phyloP scores from a whole-genome alignment of 2,113 vertebrate species.

The Dasyornis broadbenti region DNA sequence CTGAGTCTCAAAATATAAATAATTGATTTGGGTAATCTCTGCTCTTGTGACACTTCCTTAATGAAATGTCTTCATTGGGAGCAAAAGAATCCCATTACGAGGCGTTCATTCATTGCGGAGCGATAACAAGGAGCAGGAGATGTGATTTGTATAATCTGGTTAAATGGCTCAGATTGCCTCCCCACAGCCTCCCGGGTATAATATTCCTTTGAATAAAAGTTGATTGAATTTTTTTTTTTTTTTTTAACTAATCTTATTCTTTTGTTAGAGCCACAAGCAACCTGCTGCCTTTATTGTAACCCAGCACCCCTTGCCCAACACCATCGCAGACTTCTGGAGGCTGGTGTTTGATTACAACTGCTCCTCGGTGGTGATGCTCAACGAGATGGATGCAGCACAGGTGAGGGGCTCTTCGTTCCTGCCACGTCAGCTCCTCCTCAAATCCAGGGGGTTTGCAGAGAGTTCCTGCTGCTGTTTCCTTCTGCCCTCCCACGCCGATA shows the following conservation, averaged over 20 bases:
- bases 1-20: slow-evolving; percentile 71
- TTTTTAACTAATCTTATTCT: slow-evolving; percentile 53
- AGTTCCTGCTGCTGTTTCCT: not conserved
- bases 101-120: slow-evolving; percentile 47
- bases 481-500: not conserved
- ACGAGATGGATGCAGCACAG: slow-evolving; percentile 94
- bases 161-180: slow-evolving; percentile 58
- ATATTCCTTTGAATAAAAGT: slow-evolving; percentile 44
- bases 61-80: slow-evolving; percentile 75
- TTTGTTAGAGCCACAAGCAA: slow-evolving; percentile 94
- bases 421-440: not conserved
- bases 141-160: slow-evolving; percentile 65
- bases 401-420: slow-evolving; percentile 57
- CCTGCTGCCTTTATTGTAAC: slow-evolving; percentile 97
- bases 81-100: slow-evolving; percentile 67
- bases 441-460: not conserved
- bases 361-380: slow-evolving; percentile 96
- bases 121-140: slow-evolving; percentile 55
- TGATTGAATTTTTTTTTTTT: slow-evolving; percentile 33
- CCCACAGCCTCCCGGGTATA: slow-evolving; percentile 30
- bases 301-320: slow-evolving; percentile 96
- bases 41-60: slow-evolving; percentile 69
- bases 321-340: slow-evolving; percentile 95
- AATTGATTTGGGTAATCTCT: slow-evolving; percentile 75
- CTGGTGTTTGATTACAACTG: slow-evolving; percentile 98